Base-by-base conservation (phyloP, 2,888 invertebrate genomes). In the Micoletzkya japonica region DNA sequence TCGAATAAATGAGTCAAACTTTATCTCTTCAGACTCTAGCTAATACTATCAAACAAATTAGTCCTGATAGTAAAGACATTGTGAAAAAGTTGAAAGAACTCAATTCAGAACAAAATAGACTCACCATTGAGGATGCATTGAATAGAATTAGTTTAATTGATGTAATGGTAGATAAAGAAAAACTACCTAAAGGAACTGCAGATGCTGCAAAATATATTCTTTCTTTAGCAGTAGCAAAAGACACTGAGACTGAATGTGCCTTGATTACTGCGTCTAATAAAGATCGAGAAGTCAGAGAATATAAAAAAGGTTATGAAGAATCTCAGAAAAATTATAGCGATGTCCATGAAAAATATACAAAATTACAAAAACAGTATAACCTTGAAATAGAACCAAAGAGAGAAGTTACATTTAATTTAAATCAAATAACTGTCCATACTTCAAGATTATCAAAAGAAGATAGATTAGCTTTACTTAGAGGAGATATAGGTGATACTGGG, bases 371-470 rank as follows among this genome's bases (percentile, higher is more conserved):
- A 44, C 44, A 44, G 44, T 20, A 44, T 44, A 44, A 44, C 44
- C 44, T 44, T 44, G 44, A 44, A 14, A 44, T 44, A 44, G 44
- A 44, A 44, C 44, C 44, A 44, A 44, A 44, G 44, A 44, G 20
- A 44, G 44, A 44, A 44, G 44, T 44, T 44, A 44, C 10, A 44
- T 44, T 44, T 44, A 44, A 44, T 44, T 44, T 44, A 20, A 44
- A 44, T 44, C 44, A 56, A 56, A 26, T 56, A 20, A 56, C n/a
- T 10, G n/a, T 56, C 56, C 56, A 56, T 24, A 24, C 56, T 56
- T 56, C 26, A 56, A 56, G 56, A 56, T 56, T 56, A 56, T 56
- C 56, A 56, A 56, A 56, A 56, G 56, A 20, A 56, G 56, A 56
- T 26, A 17, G 56, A 56, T 44, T 44, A 44, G 44, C 44, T 44